A percentile compares a stretch with the other conserved stretches of the same genome.
Evolutionary conservation across 2,888 invertebrate genomes (phyloP).

Genomic region (Brenthis hecate): DNA sequence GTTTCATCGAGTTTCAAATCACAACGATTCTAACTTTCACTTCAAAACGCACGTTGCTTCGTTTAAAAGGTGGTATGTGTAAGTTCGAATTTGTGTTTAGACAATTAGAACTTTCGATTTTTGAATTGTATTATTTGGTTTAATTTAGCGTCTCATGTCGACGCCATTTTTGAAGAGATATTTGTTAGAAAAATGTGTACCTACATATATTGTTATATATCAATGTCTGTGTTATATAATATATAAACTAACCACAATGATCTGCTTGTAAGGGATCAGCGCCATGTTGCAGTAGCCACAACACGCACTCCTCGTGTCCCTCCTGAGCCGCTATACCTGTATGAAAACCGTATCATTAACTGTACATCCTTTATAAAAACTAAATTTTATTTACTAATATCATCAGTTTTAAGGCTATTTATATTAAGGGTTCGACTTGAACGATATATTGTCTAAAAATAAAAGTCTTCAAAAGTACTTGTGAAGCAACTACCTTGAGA

Average conservation of each 20-base stretch:
- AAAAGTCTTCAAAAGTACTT: too few relatives aligned
- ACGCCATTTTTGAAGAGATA: too few relatives aligned
- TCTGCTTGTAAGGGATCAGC: conserved; percentile 93
- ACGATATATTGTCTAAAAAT: too few relatives aligned
- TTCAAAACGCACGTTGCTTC: too few relatives aligned
- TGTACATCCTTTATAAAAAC: not conserved
- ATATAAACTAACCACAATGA: conserved; percentile 84
- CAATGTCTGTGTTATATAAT: not conserved
- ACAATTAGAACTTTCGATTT: not conserved
- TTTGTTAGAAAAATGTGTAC: too few relatives aligned
- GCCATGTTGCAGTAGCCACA: conserved; percentile 90
- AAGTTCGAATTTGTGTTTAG: not conserved
- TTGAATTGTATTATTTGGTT: too few relatives aligned
- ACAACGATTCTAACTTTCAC: too few relatives aligned
- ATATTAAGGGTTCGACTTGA: not conserved
- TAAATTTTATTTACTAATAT: not conserved
- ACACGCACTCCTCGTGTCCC: conserved; percentile 95
- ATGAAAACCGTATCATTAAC: not conserved
- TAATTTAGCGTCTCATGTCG: too few relatives aligned
- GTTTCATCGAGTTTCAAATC: too few relatives aligned
- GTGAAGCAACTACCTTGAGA: too few relatives aligned
- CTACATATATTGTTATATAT: too few relatives aligned
- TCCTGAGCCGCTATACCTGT: conserved; percentile 97
- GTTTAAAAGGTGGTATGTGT: too few relatives aligned
- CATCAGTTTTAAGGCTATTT: not conserved